These are phyloP conservation scores for Sebastes goodei DNA, from an alignment of 2,797 vertebrate genomes.

Conservation along the genomic window DNA sequence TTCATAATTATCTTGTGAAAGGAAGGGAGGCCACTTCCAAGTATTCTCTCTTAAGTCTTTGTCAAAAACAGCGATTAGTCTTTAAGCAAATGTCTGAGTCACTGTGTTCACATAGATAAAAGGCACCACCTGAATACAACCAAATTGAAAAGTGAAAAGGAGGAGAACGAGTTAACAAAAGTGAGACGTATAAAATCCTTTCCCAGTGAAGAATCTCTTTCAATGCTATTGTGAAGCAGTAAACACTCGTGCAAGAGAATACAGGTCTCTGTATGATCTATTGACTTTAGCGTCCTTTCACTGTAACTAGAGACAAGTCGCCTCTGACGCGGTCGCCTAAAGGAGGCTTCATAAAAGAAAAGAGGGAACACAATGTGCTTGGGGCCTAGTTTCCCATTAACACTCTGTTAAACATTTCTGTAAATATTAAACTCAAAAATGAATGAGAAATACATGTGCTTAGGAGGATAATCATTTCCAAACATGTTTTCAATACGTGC, in stretches of 20 bases:
- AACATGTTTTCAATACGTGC: background rate
- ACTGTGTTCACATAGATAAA: conserved; percentile 19
- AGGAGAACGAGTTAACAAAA: background rate
- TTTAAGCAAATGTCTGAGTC: background rate
- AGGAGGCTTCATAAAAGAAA: conserved; percentile 3
- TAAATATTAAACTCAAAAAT: conserved; percentile 56
- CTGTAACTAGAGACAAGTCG: conserved; percentile 30
- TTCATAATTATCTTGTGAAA: conserved; percentile 19
- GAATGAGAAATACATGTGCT: conserved; percentile 5
- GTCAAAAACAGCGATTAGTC: background rate
- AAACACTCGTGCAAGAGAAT: background rate
- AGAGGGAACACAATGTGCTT: conserved; percentile 47
- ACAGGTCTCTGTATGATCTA: background rate
- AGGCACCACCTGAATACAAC: background rate
- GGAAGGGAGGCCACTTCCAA: background rate
- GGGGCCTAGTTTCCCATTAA: conserved; percentile 48
- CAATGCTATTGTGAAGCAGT: background rate
- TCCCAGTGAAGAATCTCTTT: background rate
- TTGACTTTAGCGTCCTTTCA: conserved; percentile 31
- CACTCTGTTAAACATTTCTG: conserved; percentile 23
- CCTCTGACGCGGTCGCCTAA: conserved; percentile 12
- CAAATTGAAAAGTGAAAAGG: background rate
- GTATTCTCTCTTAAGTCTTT: background rate
- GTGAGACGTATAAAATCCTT: background rate
- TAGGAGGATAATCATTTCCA: background rate